Conservation (phyloP, 2,888 invertebrate species). For the Diabrotica balteata region DNA sequence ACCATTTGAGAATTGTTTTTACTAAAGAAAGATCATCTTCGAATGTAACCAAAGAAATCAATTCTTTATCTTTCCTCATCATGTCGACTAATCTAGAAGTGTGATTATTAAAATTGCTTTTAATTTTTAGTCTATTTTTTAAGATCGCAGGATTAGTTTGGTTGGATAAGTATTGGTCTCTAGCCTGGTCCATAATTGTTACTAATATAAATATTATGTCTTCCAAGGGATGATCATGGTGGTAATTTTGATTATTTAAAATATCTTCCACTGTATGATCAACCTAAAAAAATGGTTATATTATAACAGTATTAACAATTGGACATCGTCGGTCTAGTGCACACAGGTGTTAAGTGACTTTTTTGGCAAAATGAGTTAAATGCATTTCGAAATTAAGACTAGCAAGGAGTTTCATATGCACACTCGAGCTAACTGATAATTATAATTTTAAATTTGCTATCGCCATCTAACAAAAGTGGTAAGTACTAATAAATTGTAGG, state of each 20-base stretch:
- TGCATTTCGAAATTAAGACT: no score
- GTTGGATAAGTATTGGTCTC: constrained; percentile 63
- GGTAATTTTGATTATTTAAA: constrained; percentile 16
- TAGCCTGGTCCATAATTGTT: constrained; percentile 70
- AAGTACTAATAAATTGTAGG: no score
- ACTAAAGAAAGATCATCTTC: constrained; percentile 59
- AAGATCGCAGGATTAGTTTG: constrained; percentile 46
- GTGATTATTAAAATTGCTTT: constrained; percentile 50
- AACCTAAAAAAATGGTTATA: constrained; percentile 37
- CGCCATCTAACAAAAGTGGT: no score
- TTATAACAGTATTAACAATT: neutral
- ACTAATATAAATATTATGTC: constrained; percentile 70
- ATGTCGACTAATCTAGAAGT: constrained; percentile 64
- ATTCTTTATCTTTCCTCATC: constrained; percentile 66
- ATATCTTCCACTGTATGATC: constrained; percentile 32
- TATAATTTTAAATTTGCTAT: no score
- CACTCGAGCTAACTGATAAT: no score
- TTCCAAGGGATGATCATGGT: constrained; percentile 62
- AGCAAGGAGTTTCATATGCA: no score
- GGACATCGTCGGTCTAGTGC: no score
- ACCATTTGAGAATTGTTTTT: constrained; percentile 69
- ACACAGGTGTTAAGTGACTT: no score
- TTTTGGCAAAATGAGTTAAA: no score
- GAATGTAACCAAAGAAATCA: constrained; percentile 59
- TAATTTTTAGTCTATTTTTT: constrained; percentile 52